Conservation (phyloP, 2,113 vertebrate genomes). For the Haliaeetus leucogaster region DNA sequence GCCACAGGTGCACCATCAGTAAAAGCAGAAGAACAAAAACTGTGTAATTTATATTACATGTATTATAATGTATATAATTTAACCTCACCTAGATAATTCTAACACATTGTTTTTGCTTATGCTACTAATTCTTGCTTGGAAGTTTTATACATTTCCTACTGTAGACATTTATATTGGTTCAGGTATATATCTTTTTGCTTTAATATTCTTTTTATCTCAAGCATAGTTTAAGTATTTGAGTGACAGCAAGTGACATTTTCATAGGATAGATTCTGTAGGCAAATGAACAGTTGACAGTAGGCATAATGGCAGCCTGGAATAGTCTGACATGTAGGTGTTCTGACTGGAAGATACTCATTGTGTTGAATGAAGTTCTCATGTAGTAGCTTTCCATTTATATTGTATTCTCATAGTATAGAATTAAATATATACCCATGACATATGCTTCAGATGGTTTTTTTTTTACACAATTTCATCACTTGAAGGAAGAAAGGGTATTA, state of each 20-base stretch:
- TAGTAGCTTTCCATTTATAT: not conserved
- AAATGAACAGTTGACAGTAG: constrained; percentile 28
- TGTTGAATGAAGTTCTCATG: not conserved
- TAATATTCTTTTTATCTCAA: not conserved
- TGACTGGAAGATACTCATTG: not conserved
- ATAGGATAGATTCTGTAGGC: not conserved
- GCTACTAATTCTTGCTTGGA: not conserved
- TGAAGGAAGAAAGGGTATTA: not conserved
- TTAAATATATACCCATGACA: not conserved
- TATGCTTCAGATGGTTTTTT: not conserved
- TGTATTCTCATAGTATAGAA: not conserved
- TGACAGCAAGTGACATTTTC: not conserved
- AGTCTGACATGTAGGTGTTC: not conserved
- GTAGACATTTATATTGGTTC: not conserved
- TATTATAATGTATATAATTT: not conserved
- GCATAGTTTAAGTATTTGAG: not conserved
- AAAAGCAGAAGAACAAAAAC: not conserved
- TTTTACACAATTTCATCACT: not conserved
- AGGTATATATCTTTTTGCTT: not conserved
- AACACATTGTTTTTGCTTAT: not conserved
- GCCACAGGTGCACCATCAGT: not conserved
- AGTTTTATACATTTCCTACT: not conserved
- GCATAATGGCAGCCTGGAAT: not conserved
- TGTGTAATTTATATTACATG: rapidly evolving
- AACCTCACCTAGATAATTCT: not conserved